phyloP scores from a whole-genome alignment of 2,797 vertebrate species.

The Anguilla marmorata region DNA sequence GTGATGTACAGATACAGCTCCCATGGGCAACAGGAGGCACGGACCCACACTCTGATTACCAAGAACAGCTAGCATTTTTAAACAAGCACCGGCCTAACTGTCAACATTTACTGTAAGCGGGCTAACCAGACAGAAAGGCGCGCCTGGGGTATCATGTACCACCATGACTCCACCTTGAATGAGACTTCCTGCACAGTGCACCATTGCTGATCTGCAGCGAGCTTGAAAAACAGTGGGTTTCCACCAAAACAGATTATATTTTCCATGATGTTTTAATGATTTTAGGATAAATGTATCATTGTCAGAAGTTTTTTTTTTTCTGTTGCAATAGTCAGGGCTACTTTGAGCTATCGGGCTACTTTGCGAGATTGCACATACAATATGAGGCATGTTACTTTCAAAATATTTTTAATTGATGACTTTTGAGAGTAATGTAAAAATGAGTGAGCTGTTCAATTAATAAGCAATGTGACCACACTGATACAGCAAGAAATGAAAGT shows the following conservation, averaged over 20 bases:
- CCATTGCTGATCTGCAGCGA: not conserved
- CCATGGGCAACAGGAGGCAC: constrained; percentile 45
- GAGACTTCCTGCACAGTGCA: not conserved
- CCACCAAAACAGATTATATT: not conserved
- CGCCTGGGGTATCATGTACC: constrained; percentile 47
- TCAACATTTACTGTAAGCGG: constrained; percentile 78
- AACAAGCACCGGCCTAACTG: constrained; percentile 60
- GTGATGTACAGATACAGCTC: constrained; percentile 52
- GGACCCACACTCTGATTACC: constrained; percentile 53
- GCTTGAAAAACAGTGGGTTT: not conserved
- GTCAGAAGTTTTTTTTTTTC: not conserved
- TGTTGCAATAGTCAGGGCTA: too few relatives aligned
- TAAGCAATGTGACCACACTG: too few relatives aligned
- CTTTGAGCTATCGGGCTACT: not conserved
- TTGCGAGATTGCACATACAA: not conserved
- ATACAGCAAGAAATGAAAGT: not conserved
- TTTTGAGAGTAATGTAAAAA: not conserved
- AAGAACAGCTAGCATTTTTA: constrained; percentile 63
- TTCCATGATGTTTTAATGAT: not conserved
- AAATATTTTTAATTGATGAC: not conserved
- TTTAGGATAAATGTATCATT: not conserved
- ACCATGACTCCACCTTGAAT: not conserved
- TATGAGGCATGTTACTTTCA: not conserved
- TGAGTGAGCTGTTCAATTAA: not conserved
- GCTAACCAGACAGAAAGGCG: constrained; percentile 47